Evolutionary conservation across 2,888 invertebrate genomes (phyloP).

Genomic region (Magallana nippona): DNA sequence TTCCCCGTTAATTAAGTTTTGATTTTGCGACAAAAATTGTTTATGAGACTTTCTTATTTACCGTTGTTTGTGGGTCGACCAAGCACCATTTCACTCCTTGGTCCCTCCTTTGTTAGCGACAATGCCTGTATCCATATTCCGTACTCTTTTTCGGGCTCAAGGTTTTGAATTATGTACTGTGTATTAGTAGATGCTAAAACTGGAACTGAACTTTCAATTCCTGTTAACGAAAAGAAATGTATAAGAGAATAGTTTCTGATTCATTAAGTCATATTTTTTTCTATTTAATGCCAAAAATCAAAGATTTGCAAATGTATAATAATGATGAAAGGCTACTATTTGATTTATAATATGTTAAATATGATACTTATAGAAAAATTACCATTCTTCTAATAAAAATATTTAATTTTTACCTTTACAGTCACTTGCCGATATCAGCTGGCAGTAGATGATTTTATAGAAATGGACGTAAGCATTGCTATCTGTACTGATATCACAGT

Average conservation of each 20-base stretch:
- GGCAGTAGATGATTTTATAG: neutral
- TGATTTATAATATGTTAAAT: neutral
- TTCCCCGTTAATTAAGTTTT: no score
- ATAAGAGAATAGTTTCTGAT: neutral
- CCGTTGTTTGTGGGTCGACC: conserved; percentile 1
- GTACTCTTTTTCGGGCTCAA: neutral
- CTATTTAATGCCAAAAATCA: no score
- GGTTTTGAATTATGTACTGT: neutral
- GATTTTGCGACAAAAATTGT: no score
- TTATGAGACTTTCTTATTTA: neutral
- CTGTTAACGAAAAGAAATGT: neutral
- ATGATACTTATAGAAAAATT: neutral
- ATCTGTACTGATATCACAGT: neutral
- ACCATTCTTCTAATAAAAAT: neutral
- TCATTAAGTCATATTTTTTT: no score
- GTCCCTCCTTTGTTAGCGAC: neutral
- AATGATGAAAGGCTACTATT: no score
- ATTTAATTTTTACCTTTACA: neutral
- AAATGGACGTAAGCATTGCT: neutral
- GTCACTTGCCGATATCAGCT: neutral
- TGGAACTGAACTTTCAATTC: neutral
- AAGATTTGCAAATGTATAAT: no score
- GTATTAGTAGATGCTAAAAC: neutral
- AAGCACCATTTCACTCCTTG: neutral
- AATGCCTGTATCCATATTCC: neutral